These are phyloP conservation scores for Aleiodes leptofemur DNA, from an alignment of 2,888 invertebrate species.

Conservation along the genomic window DNA sequence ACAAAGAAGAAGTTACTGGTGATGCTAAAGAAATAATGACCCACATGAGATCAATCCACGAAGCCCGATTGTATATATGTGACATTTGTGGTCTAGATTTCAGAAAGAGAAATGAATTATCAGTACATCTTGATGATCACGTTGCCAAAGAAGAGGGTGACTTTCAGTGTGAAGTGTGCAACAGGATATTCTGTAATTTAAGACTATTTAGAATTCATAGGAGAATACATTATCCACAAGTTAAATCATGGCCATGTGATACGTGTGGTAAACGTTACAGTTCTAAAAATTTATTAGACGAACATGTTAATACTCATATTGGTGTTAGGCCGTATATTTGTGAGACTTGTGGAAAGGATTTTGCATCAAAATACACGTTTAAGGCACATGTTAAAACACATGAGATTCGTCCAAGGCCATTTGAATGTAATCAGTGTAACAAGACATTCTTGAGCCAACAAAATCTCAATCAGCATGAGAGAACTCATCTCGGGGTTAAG, in stretches of 20 bases:
- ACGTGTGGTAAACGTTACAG: slow-evolving; percentile 83
- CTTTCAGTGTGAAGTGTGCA: slow-evolving; percentile 81
- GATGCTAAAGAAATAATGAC: slow-evolving; percentile 80
- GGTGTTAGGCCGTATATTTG: slow-evolving; percentile 83
- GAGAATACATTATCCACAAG: slow-evolving; percentile 80
- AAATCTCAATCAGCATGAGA: slow-evolving; percentile 85
- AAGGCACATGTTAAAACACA: slow-evolving; percentile 87
- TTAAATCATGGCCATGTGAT: slow-evolving; percentile 81
- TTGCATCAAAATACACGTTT: slow-evolving; percentile 87
- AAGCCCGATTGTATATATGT: slow-evolving; percentile 82
- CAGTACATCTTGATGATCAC: slow-evolving; percentile 81
- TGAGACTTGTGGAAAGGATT: slow-evolving; percentile 82
- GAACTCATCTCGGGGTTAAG: slow-evolving; percentile 84
- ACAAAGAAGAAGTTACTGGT: slow-evolving; percentile 73
- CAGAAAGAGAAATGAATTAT: slow-evolving; percentile 80
- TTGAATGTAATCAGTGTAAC: slow-evolving; percentile 81
- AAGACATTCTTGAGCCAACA: slow-evolving; percentile 87
- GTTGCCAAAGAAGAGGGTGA: slow-evolving; percentile 80
- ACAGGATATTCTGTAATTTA: slow-evolving; percentile 79
- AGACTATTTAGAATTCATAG: slow-evolving; percentile 80
- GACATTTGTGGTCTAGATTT: slow-evolving; percentile 83
- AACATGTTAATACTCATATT: slow-evolving; percentile 84
- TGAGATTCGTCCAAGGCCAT: slow-evolving; percentile 82
- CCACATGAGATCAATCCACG: slow-evolving; percentile 81
- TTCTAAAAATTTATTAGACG: slow-evolving; percentile 83